Evolutionary conservation across 37 sponge, comb jelly and placozoan genomes (phyloP).

Genomic region (Theonella swinhoei): DNA sequence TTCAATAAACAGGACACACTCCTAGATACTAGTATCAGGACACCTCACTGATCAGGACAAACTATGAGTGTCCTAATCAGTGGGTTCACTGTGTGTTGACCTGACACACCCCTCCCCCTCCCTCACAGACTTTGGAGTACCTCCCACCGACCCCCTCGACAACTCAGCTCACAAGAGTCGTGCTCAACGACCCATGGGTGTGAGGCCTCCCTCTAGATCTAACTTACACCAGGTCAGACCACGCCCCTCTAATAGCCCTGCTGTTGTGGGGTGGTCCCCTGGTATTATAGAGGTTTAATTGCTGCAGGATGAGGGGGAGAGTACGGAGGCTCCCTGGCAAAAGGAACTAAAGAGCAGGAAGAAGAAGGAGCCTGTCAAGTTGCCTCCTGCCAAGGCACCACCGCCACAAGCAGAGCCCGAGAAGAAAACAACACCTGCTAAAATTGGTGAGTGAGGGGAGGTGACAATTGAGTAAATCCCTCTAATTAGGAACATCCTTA

Average conservation of each 20-base stretch:
- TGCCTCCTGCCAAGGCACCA: constrained; percentile 2
- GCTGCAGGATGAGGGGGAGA: background rate
- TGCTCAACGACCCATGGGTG: background rate
- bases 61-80: too few species aligned
- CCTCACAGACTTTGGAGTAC: constrained; percentile 39
- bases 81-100: too few species aligned
- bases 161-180: constrained; percentile 31
- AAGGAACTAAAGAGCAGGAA: constrained; percentile 10
- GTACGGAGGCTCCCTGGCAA: constrained; percentile 11
- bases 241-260: background rate
- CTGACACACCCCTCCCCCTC: too few species aligned
- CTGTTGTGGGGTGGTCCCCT: background rate
- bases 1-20: too few species aligned
- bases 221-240: constrained; percentile 15
- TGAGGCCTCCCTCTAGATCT: constrained; percentile 28
- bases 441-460: background rate
- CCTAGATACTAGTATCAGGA: too few species aligned
- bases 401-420: background rate
- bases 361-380: constrained; percentile 24
- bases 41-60: too few species aligned
- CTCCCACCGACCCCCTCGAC: constrained; percentile 30
- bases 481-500: too few species aligned
- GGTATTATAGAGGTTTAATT: background rate
- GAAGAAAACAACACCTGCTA: background rate
- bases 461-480: too few species aligned